These are phyloP conservation scores for Brachyrhaphis roseni DNA, from an alignment of 2,797 vertebrate genomes.

Conservation along the genomic window DNA sequence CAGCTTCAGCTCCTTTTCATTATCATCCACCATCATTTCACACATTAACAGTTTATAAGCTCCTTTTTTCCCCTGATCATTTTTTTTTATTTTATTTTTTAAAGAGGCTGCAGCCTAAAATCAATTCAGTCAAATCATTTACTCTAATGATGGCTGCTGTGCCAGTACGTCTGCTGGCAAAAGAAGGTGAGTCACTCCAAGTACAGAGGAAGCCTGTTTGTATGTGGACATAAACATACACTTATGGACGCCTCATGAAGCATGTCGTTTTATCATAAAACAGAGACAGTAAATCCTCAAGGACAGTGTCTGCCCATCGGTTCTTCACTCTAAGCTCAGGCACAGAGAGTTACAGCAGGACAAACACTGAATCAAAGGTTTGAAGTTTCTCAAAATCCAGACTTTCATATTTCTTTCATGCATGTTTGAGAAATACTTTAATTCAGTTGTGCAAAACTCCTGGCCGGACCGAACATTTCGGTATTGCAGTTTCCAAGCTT, in stretches of 20 bases:
- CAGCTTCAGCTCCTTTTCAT: slow-evolving; percentile 75
- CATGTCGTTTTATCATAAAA: too few relatives aligned
- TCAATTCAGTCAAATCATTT: slow-evolving; percentile 53
- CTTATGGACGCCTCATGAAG: neutral
- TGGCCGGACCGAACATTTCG: too few relatives aligned
- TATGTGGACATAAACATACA: neutral
- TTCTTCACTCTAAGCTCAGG: neutral
- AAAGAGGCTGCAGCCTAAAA: slow-evolving; percentile 24
- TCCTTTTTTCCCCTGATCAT: slow-evolving; percentile 45
- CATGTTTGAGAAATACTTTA: too few relatives aligned
- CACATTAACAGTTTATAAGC: slow-evolving; percentile 75
- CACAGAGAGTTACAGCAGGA: neutral
- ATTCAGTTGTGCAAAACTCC: too few relatives aligned
- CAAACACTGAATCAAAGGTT: neutral
- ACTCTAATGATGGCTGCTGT: slow-evolving; percentile 33
- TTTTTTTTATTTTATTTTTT: slow-evolving; percentile 17
- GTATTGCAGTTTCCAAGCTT: too few relatives aligned
- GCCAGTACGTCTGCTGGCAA: slow-evolving; percentile 11
- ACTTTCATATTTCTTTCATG: neutral
- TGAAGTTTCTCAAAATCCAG: neutral
- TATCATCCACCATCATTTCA: slow-evolving; percentile 67
- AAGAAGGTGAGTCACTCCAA: neutral
- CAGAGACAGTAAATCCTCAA: neutral
- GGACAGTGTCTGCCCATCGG: neutral
- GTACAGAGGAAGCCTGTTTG: neutral